phyloP scores from a whole-genome alignment of 2,888 invertebrate species.

The Parthenolecanium corni region DNA sequence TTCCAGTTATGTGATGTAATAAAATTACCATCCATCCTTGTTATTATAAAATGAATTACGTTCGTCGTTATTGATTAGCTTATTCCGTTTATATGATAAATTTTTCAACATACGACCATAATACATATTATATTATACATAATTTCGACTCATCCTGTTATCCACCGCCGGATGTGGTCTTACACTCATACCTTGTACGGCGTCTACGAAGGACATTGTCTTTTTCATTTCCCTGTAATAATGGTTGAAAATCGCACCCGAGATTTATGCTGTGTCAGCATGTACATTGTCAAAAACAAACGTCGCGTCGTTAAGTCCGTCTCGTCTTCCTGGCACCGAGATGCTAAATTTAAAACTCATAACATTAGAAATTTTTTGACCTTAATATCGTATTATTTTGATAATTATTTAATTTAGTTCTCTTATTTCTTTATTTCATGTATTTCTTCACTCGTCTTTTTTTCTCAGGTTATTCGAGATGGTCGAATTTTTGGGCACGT shows the following conservation, averaged over 20 bases:
- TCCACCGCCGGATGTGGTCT: too few relatives aligned
- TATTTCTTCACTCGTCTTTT: neutral
- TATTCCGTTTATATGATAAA: too few relatives aligned
- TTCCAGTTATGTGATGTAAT: too few relatives aligned
- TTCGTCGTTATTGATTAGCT: too few relatives aligned
- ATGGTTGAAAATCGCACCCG: neutral
- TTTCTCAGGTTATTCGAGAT: conserved; percentile 71
- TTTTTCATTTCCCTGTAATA: too few relatives aligned
- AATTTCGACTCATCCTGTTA: too few relatives aligned
- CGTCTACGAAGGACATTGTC: too few relatives aligned
- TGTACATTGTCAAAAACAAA: neutral
- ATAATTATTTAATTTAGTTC: neutral
- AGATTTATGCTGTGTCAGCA: neutral
- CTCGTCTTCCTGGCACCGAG: neutral
- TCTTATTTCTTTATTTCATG: neutral
- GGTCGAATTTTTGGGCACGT: conserved; percentile 77
- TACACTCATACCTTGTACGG: too few relatives aligned
- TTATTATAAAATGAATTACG: too few relatives aligned
- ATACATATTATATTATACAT: too few relatives aligned
- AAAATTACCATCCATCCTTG: too few relatives aligned
- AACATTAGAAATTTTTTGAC: conserved; percentile 3
- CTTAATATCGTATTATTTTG: conserved; percentile 1
- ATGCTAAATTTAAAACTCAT: neutral
- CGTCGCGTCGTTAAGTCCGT: neutral
- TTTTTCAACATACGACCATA: too few relatives aligned